These are phyloP conservation scores for Triplophysa yarkandensis DNA, from an alignment of 2,797 vertebrate species.

Conservation along the genomic window DNA sequence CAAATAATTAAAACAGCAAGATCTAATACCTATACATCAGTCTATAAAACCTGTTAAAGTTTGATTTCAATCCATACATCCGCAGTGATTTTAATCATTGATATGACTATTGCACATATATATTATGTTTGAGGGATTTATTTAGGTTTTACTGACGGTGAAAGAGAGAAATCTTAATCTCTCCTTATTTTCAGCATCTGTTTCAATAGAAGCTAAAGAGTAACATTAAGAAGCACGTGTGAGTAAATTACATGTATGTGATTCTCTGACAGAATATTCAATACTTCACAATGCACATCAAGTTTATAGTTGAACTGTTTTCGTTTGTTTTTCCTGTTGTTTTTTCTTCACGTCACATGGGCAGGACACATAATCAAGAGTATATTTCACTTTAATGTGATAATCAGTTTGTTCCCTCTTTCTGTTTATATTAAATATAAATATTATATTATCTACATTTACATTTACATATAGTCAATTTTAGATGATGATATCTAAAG, in stretches of 20 bases:
- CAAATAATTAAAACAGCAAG: too few relatives aligned
- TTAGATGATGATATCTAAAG: too few relatives aligned
- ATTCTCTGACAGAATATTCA: conserved; percentile 7
- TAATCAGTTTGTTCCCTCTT: background rate
- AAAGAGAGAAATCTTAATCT: too few relatives aligned
- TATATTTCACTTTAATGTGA: background rate
- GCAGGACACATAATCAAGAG: background rate
- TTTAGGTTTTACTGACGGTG: too few relatives aligned
- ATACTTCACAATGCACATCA: conserved; percentile 2
- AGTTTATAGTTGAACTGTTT: background rate
- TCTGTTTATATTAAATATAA: background rate
- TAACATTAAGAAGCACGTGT: conserved; percentile 18
- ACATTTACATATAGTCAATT: too few relatives aligned
- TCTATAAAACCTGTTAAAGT: too few relatives aligned
- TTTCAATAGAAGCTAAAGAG: conserved; percentile 21
- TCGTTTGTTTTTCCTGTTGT: background rate
- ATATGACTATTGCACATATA: too few relatives aligned
- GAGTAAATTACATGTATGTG: conserved; percentile 29
- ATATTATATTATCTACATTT: too few relatives aligned
- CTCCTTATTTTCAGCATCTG: conserved; percentile 31
- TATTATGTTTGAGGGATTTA: too few relatives aligned
- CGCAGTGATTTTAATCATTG: too few relatives aligned
- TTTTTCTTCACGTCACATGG: background rate
- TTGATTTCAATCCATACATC: too few relatives aligned
- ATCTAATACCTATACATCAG: too few relatives aligned